Evolutionary conservation across 2,888 invertebrate species (phyloP).

Genomic region (Oxyteleia sp.): DNA sequence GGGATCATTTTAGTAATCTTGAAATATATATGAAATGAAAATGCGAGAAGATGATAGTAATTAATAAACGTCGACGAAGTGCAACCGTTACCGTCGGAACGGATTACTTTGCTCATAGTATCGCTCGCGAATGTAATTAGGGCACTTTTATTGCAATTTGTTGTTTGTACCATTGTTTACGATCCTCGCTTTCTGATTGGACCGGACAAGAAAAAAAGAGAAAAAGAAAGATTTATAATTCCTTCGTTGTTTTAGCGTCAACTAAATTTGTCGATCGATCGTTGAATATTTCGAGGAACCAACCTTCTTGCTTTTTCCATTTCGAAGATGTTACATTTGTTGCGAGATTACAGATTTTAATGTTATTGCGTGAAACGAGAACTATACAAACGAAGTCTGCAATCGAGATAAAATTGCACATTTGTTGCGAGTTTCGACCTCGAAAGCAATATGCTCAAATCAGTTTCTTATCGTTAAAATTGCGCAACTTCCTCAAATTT

Average conservation of each 20-base stretch:
- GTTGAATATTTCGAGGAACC: conserved; percentile 6
- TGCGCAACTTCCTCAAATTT: conserved; percentile 45
- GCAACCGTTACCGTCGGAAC: conserved; percentile 55
- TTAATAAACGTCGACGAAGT: conserved; percentile 47
- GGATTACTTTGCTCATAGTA: conserved; percentile 70
- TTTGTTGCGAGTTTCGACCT: conserved; percentile 42
- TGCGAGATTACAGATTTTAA: conserved; percentile 61
- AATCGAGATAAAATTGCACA: conserved; percentile 34
- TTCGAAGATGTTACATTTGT: conserved; percentile 45
- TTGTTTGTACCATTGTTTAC: conserved; percentile 62
- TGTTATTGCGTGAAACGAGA: conserved; percentile 45
- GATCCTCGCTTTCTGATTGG: conserved; percentile 55
- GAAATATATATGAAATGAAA: conserved; percentile 34
- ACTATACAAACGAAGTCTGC: background rate
- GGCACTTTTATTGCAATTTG: conserved; percentile 67
- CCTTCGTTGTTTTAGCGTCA: conserved; percentile 12
- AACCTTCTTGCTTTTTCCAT: conserved; percentile 36
- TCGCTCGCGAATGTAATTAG: conserved; percentile 67
- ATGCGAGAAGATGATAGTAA: conserved; percentile 44
- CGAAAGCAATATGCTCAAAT: conserved; percentile 55
- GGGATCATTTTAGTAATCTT: too few relatives aligned
- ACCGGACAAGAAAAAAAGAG: conserved; percentile 20
- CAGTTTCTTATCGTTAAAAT: conserved; percentile 49
- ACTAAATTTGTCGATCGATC: conserved; percentile 28
- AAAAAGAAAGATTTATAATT: background rate